These are phyloP conservation scores for Sarotherodon lohbergeri DNA, from an alignment of 2,113 vertebrate species.

Conservation along the genomic window DNA sequence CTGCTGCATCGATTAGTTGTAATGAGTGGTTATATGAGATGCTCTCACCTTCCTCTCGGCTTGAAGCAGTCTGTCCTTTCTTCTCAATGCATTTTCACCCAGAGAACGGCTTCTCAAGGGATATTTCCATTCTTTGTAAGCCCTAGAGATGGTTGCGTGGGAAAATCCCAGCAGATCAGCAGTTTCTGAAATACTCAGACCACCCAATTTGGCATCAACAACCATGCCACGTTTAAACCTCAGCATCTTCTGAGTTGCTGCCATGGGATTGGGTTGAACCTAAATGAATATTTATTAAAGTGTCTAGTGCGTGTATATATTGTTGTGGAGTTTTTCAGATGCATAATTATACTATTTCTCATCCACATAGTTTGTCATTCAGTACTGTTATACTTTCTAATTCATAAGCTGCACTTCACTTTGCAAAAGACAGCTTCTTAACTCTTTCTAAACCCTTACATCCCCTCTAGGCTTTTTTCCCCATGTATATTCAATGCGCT, in stretches of 20 bases:
- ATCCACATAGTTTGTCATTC: background rate
- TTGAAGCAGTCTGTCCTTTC: background rate
- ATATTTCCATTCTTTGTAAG: background rate
- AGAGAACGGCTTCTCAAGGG: background rate
- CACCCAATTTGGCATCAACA: background rate
- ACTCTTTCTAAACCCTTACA: background rate
- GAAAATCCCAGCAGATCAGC: background rate
- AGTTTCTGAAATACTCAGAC: background rate
- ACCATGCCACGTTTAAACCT: background rate
- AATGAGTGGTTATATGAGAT: background rate
- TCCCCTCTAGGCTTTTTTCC: background rate
- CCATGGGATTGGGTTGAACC: background rate
- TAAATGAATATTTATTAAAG: no score
- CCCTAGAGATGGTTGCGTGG: background rate
- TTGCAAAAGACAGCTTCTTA: conserved; percentile 22
- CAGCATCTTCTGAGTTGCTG: background rate
- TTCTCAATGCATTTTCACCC: background rate
- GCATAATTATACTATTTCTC: background rate
- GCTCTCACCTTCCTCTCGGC: background rate
- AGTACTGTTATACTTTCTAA: background rate
- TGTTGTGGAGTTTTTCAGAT: background rate
- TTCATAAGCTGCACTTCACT: conserved; percentile 25
- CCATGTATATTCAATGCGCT: background rate
- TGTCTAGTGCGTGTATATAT: no score
- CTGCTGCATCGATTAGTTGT: background rate